Evolutionary conservation across 2,113 vertebrate species (phyloP).

Genomic region (Guaruba guarouba): DNA sequence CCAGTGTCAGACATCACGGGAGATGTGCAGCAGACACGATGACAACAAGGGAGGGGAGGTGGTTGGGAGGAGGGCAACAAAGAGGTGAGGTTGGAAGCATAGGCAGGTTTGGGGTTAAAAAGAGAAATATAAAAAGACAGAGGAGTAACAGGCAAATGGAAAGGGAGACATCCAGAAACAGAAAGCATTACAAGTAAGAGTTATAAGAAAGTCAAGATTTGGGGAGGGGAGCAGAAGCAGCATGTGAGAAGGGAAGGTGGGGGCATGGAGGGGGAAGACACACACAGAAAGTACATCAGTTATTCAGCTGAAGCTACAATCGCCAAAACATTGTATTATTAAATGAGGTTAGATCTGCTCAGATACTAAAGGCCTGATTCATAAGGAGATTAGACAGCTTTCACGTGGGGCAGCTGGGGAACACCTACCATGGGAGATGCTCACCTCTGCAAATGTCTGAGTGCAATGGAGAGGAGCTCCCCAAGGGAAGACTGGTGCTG

Average conservation of each 20-base stretch:
- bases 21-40: conserved; percentile 58
- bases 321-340: neutral
- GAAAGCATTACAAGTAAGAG: neutral
- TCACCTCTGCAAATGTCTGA: rapidly evolving
- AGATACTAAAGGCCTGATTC: neutral
- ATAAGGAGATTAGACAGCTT: neutral
- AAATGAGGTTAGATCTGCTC: neutral
- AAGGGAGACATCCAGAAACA: neutral
- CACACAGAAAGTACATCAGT: conserved; percentile 56
- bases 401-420: neutral
- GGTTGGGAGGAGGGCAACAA: neutral
- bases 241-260: neutral
- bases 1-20: conserved; percentile 72
- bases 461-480: neutral
- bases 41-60: conserved; percentile 1
- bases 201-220: conserved; percentile 16
- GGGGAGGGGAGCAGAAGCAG: neutral
- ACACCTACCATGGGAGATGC: rapidly evolving
- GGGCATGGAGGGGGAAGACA: conserved; percentile 4
- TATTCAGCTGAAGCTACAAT: conserved; percentile 23
- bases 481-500: neutral
- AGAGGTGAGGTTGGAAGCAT: neutral
- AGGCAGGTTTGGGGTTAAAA: neutral
- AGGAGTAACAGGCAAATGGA: neutral
- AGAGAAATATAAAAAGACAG: neutral